Base-by-base conservation (phyloP, 2,113 vertebrate species). In the Corvus cornix region DNA sequence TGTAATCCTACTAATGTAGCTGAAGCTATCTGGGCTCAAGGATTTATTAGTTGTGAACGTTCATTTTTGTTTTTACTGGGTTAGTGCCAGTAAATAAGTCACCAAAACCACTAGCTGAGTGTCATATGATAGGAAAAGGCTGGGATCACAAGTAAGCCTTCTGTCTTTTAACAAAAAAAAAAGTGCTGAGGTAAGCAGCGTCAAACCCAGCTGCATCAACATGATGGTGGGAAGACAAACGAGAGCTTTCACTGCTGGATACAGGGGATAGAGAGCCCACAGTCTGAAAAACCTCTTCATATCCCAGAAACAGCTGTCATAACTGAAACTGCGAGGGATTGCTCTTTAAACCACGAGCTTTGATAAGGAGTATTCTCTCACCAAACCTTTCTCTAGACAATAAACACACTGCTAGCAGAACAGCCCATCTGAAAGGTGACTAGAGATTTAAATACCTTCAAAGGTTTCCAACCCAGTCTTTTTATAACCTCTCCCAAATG, bases 191-290 rank as follows among this genome's bases (percentile, higher is more conserved):
- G 98, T 98, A 98, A 98, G 98, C 98, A 97, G 55, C 94, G 97
- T 98, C 97, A 97, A 95, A 91, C 95, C 98, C 98, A 98, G 98
- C 98, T 98, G 98, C 98, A 98, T 98, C 98, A 98, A 98, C 98
- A 98, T 35, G 96, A 97, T 21, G 95, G 96, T 95, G 83, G 95
- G 80, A 97, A 98, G 98, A 98, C 96, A 98, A 98, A 98, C 97
- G 98, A 97, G 97, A 96, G 97, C 96, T 97, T 97, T 98, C 97
- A 97, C 97, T 97, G 97, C 95, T 97, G 98, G 97, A 97, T 96
- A 90, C 49, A 89, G 78, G 92, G 91, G 95, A 97, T 93, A 84
- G 91, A 87, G 94, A 97, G 90, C 88, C 90, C 75, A 91, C 55
- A 94, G 93, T 96, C 97, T 81, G 84, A 95, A 97, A 97, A 96